A percentile compares a stretch with the other conserved stretches of the same genome.
Evolutionary conservation across 2,888 invertebrate genomes (phyloP).

Genomic region (Brachynemurus nebulosus): DNA sequence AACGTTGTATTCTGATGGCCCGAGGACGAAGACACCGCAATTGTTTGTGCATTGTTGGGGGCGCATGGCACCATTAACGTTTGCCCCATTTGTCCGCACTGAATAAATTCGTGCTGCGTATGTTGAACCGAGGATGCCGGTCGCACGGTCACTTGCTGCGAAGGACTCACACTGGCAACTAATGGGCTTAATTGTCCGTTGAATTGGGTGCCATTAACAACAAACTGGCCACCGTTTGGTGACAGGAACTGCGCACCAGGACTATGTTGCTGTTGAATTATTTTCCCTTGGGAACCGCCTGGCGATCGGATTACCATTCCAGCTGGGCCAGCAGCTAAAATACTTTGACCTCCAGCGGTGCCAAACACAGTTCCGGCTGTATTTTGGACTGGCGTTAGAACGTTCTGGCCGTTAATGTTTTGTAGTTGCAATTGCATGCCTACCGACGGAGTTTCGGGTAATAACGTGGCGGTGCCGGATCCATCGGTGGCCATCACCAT

Average conservation of each 20-base stretch:
- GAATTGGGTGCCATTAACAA: slow-evolving; percentile 57
- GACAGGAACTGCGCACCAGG: slow-evolving; percentile 60
- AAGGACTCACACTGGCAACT: slow-evolving; percentile 57
- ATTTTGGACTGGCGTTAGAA: slow-evolving; percentile 58
- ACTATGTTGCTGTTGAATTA: slow-evolving; percentile 48
- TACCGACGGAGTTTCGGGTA: slow-evolving; percentile 53
- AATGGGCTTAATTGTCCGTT: slow-evolving; percentile 69
- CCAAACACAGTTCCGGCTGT: slow-evolving; percentile 44
- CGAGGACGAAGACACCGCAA: slow-evolving; percentile 37
- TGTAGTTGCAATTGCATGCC: slow-evolving; percentile 65
- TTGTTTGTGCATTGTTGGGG: slow-evolving; percentile 36
- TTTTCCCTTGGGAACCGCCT: slow-evolving; percentile 51
- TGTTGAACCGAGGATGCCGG: slow-evolving; percentile 31
- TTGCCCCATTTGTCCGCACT: slow-evolving; percentile 54
- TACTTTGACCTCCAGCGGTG: slow-evolving; percentile 43
- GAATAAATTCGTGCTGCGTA: slow-evolving; percentile 55
- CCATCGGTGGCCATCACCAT: slow-evolving; percentile 75
- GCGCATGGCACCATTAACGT: slow-evolving; percentile 57
- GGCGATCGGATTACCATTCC: slow-evolving; percentile 71
- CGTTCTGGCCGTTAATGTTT: slow-evolving; percentile 65
- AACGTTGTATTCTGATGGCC: slow-evolving; percentile 54
- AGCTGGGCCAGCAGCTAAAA: slow-evolving; percentile 48
- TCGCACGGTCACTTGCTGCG: slow-evolving; percentile 40
- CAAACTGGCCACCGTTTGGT: slow-evolving; percentile 57
- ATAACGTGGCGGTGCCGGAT: slow-evolving; percentile 45